Evolutionary conservation across 2,797 vertebrate genomes (phyloP).

Genomic region (Rhynchotus rufescens): DNA sequence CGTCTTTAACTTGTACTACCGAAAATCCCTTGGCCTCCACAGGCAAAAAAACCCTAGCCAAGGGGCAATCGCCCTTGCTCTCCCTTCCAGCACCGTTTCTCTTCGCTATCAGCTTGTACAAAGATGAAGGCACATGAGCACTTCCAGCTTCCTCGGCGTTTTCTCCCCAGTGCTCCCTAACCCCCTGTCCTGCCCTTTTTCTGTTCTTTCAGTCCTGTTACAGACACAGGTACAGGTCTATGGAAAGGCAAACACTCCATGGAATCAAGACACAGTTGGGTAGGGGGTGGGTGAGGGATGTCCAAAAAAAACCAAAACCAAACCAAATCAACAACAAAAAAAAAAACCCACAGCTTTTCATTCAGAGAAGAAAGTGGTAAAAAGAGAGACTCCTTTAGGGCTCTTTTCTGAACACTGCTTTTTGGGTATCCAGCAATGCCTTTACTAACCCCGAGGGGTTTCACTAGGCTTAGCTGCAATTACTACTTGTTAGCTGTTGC

Average conservation of each 20-base stretch:
- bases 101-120: background rate
- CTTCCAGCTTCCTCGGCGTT: background rate
- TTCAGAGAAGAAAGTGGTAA: background rate
- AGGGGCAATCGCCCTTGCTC: background rate
- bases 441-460: background rate
- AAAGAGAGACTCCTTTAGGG: background rate
- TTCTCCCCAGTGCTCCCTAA: background rate
- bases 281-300: no score
- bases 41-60: background rate
- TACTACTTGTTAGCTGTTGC: background rate
- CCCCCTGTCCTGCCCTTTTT: background rate
- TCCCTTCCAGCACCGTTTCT: background rate
- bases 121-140: background rate
- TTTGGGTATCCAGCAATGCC: background rate
- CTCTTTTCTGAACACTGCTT: accelerated
- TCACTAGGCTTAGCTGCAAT: background rate
- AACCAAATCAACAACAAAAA: no score
- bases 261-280: background rate
- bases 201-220: background rate
- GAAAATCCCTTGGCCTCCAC: background rate
- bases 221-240: background rate
- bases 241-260: background rate
- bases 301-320: background rate
- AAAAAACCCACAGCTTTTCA: background rate
- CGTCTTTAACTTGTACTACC: background rate